These are phyloP conservation scores for Chromis chromis DNA, from an alignment of 2,797 vertebrate species.

Conservation along the genomic window DNA sequence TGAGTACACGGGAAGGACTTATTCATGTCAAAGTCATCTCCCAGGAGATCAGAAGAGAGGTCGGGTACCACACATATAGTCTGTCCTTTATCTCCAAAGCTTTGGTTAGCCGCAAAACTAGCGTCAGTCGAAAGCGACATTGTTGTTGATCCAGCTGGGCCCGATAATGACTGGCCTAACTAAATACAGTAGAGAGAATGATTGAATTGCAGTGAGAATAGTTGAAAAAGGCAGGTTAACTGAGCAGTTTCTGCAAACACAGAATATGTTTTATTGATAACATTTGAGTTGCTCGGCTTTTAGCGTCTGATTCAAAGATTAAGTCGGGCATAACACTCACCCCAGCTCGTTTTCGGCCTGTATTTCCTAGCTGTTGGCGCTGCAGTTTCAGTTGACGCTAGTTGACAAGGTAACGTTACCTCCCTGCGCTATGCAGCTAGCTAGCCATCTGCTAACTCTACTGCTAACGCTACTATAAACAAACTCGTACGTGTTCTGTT, in stretches of 20 bases:
- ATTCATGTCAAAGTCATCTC: conserved; percentile 74
- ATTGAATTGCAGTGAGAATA: background rate
- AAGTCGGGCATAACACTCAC: conserved; percentile 40
- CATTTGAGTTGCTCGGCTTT: background rate
- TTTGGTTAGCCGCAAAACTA: conserved; percentile 26
- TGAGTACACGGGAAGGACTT: conserved; percentile 80
- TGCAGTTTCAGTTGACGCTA: conserved; percentile 50
- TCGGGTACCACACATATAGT: conserved; percentile 69
- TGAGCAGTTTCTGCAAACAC: background rate
- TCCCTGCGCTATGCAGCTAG: conserved; percentile 44
- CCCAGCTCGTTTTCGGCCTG: background rate
- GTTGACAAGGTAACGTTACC: conserved; percentile 73
- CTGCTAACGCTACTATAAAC: conserved; percentile 31
- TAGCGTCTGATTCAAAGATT: background rate
- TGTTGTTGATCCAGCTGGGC: conserved; percentile 23
- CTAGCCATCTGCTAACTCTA: conserved; percentile 54
- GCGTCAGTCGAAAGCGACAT: conserved; percentile 73
- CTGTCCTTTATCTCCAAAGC: conserved; percentile 51
- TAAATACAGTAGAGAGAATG: background rate
- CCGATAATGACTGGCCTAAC: background rate
- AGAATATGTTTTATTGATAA: background rate
- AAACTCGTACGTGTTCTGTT: conserved; percentile 10
- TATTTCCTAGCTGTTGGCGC: background rate
- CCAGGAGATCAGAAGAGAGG: conserved; percentile 37
- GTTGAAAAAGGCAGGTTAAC: background rate